These are phyloP conservation scores for Myopa testacea DNA, from an alignment of 2,888 invertebrate species.

Conservation along the genomic window DNA sequence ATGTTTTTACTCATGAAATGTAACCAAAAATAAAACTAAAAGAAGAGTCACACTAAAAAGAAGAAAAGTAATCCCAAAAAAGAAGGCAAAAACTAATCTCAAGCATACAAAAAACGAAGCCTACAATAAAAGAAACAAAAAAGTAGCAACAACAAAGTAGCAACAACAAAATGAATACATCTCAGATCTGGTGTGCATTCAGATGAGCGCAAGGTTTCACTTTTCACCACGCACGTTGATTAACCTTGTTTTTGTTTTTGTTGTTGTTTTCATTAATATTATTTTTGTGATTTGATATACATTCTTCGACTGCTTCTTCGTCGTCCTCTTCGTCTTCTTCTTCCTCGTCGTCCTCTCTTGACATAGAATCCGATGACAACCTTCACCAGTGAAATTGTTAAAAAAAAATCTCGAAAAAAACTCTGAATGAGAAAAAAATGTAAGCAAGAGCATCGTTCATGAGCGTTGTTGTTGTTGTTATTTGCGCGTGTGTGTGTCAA, in stretches of 20 bases:
- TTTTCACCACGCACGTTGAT: constrained; percentile 23
- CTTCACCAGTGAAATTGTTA: neutral
- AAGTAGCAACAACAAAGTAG: neutral
- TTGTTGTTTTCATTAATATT: constrained; percentile 14
- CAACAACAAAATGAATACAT: neutral
- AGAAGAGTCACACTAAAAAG: neutral
- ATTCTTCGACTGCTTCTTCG: neutral
- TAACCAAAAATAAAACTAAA: too few relatives aligned
- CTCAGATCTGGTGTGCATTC: neutral
- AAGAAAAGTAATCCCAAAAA: neutral
- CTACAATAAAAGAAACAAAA: neutral
- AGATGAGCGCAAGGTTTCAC: constrained; percentile 26
- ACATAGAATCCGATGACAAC: constrained; percentile 25
- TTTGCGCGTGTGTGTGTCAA: constrained; percentile 15
- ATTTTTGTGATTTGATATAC: neutral
- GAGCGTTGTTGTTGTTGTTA: neutral
- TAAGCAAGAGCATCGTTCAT: neutral
- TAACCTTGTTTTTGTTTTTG: neutral
- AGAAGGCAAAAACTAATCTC: neutral
- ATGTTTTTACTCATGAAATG: too few relatives aligned
- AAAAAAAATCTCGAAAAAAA: neutral
- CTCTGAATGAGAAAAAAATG: neutral
- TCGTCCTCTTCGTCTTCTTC: neutral
- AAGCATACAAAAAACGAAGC: neutral
- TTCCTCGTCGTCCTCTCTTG: neutral